Evolutionary conservation across 2,797 vertebrate genomes (phyloP).

Genomic region (Botia kubotai): DNA sequence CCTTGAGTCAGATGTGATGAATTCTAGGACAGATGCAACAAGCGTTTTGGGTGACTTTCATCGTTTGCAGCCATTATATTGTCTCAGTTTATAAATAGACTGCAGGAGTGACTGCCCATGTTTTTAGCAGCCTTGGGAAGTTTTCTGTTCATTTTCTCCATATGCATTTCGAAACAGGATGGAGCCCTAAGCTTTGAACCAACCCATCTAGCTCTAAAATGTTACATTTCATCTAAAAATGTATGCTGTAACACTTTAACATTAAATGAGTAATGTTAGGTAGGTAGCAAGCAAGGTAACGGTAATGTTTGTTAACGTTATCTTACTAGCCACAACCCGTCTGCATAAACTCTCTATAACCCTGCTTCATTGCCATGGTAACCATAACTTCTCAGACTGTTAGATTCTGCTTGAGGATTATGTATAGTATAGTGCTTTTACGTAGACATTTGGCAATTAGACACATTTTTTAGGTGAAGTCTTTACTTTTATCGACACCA

Average conservation of each 20-base stretch:
- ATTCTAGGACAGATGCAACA: slow-evolving; percentile 35
- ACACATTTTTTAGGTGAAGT: too few relatives aligned
- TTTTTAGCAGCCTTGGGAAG: slow-evolving; percentile 19
- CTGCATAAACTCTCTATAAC: neutral
- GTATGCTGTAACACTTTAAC: too few relatives aligned
- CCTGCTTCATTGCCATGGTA: neutral
- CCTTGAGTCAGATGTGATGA: slow-evolving; percentile 10
- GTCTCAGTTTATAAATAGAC: slow-evolving; percentile 32
- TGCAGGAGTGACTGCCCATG: slow-evolving; percentile 1
- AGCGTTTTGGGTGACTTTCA: slow-evolving; percentile 26
- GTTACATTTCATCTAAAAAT: too few relatives aligned
- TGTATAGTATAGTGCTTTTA: neutral
- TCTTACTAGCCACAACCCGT: too few relatives aligned
- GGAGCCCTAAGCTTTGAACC: too few relatives aligned
- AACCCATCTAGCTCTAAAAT: too few relatives aligned
- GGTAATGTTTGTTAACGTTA: too few relatives aligned
- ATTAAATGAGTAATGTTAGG: too few relatives aligned
- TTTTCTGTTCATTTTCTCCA: slow-evolving; percentile 1
- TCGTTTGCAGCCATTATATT: slow-evolving; percentile 31
- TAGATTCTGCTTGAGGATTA: neutral
- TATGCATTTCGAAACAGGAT: neutral
- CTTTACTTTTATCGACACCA: too few relatives aligned
- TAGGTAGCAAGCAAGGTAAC: too few relatives aligned
- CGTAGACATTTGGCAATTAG: neutral
- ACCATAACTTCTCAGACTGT: neutral